Evolutionary conservation across 1,140 invertebrate genomes (phyloP).

Genomic region (Calosoma granatense): DNA sequence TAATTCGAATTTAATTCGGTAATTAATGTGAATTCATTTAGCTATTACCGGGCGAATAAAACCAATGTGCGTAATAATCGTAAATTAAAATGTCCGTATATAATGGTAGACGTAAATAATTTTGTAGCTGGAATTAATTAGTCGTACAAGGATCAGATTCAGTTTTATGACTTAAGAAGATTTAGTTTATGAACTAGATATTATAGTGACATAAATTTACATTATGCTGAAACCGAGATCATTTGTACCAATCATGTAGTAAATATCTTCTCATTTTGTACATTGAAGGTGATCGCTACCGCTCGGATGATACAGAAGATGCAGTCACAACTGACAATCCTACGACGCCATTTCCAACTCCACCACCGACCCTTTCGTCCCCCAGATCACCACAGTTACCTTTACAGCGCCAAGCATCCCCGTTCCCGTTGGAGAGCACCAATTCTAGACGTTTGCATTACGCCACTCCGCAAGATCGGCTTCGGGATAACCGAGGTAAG

Average conservation of each 20-base stretch:
- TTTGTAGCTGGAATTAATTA: neutral
- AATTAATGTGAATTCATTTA: no score
- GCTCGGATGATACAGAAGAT: slow-evolving; percentile 48
- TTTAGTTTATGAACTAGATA: neutral
- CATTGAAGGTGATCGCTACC: slow-evolving; percentile 44
- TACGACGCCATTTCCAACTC: slow-evolving; percentile 38
- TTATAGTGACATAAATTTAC: neutral
- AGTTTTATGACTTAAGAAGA: slow-evolving; percentile 6
- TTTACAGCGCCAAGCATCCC: slow-evolving; percentile 50
- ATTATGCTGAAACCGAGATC: no score
- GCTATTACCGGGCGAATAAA: no score
- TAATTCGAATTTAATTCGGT: no score
- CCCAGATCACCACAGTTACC: slow-evolving; percentile 35
- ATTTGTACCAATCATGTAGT: no score
- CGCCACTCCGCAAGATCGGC: slow-evolving; percentile 36
- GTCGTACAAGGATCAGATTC: slow-evolving; percentile 6
- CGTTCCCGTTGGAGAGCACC: slow-evolving; percentile 54
- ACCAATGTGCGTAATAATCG: neutral
- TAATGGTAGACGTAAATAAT: neutral
- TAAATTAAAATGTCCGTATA: neutral
- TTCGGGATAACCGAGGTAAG: slow-evolving; percentile 33
- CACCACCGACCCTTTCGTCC: slow-evolving; percentile 35
- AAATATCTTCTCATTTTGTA: neutral
- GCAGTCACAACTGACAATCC: slow-evolving; percentile 39
- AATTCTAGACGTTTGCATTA: slow-evolving; percentile 46